A percentile compares a stretch with the other conserved stretches of the same genome.
These are phyloP conservation scores for Tetrao urogallus DNA, from an alignment of 2,113 vertebrate species.

Conservation along the genomic window DNA sequence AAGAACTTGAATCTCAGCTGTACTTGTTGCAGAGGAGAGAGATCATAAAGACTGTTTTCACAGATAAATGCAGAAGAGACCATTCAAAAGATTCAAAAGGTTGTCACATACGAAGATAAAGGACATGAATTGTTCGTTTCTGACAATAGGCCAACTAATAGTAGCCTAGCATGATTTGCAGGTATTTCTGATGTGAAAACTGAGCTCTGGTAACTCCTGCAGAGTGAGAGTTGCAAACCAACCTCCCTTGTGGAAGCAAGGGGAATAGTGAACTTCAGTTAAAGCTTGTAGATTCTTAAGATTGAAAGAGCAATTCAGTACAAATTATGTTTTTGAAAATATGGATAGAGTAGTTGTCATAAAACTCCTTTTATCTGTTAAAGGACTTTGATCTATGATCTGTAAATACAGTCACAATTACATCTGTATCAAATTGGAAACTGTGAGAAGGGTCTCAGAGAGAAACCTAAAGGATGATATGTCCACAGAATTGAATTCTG, in stretches of 20 bases:
- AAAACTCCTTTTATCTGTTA: not conserved
- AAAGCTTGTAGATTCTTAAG: not conserved
- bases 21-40: constrained; percentile 26
- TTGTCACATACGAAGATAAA: constrained; percentile 56
- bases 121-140: constrained; percentile 22
- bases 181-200: constrained; percentile 43
- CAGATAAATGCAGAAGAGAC: constrained; percentile 53
- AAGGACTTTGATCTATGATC: not conserved
- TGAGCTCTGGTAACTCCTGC: not conserved
- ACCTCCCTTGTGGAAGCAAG: not conserved
- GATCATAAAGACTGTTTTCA: constrained; percentile 56
- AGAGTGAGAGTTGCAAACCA: constrained; percentile 23
- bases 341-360: not conserved
- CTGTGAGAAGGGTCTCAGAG: not conserved
- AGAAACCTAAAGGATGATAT: not conserved
- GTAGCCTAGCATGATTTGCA: constrained; percentile 26
- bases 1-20: constrained; percentile 32
- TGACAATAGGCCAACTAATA: constrained; percentile 55
- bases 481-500: not conserved
- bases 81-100: constrained; percentile 49
- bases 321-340: not conserved
- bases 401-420: not conserved
- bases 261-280: constrained; percentile 5
- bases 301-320: not conserved
- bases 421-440: not conserved